Evolutionary conservation across 2,113 vertebrate species (phyloP).

Genomic region (Lasiurus cinereus): DNA sequence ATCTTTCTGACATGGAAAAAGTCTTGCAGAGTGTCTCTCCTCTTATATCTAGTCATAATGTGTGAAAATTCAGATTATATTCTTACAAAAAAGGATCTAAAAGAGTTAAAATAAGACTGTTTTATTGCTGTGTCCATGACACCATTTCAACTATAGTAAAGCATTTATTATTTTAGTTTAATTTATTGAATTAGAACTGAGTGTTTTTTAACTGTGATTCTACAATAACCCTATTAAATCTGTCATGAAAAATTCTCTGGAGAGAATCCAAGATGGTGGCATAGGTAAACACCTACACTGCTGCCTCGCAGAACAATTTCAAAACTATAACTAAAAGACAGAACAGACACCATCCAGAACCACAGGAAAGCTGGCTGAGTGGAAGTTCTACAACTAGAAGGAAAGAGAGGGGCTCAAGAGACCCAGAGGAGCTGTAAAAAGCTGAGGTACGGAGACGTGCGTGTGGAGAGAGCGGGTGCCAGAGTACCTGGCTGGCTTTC

Average conservation of each 20-base stretch:
- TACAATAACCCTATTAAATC: conserved; percentile 19
- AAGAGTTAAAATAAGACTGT: background rate
- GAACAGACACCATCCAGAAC: too few relatives aligned
- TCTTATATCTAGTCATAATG: background rate
- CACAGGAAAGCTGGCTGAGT: too few relatives aligned
- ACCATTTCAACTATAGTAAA: background rate
- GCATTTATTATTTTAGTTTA: background rate
- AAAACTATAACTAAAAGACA: too few relatives aligned
- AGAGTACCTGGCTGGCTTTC: too few relatives aligned
- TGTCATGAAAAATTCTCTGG: background rate
- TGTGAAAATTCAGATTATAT: background rate
- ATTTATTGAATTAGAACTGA: conserved; percentile 56
- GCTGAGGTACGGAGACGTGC: too few relatives aligned
- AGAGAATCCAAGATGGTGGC: too few relatives aligned
- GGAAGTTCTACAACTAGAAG: too few relatives aligned
- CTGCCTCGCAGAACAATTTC: too few relatives aligned
- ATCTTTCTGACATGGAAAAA: background rate
- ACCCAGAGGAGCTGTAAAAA: too few relatives aligned
- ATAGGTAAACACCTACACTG: too few relatives aligned
- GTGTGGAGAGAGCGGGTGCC: too few relatives aligned
- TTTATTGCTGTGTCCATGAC: background rate
- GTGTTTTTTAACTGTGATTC: background rate
- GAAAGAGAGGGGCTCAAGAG: too few relatives aligned
- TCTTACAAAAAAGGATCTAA: background rate
- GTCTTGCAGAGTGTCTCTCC: background rate